A percentile compares a stretch with the other conserved stretches of the same genome.
These are phyloP conservation scores for Pangasius djambal DNA, from an alignment of 2,797 vertebrate genomes.

Conservation along the genomic window DNA sequence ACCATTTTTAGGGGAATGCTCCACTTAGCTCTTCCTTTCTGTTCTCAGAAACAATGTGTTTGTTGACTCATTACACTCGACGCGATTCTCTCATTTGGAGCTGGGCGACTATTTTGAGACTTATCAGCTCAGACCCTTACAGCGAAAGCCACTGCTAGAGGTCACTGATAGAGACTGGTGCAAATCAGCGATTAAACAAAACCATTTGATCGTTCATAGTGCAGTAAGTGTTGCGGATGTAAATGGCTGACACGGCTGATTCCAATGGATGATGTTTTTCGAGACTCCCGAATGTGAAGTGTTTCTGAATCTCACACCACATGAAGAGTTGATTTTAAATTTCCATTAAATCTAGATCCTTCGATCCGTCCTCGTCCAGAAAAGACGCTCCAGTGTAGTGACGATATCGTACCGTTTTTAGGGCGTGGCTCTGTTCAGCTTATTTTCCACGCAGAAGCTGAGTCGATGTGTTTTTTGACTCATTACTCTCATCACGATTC, in stretches of 20 bases:
- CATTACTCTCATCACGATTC: constrained; percentile 42
- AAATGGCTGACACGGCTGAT: not conserved
- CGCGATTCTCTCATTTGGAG: constrained; percentile 64
- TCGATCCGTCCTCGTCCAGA: not conserved
- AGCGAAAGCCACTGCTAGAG: constrained; percentile 67
- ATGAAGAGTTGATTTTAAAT: not conserved
- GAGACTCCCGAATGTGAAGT: not conserved
- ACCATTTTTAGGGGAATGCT: not conserved
- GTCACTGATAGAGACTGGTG: constrained; percentile 33
- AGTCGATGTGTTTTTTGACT: constrained; percentile 58
- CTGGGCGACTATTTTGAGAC: constrained; percentile 70
- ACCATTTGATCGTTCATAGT: not conserved
- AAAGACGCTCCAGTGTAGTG: not conserved
- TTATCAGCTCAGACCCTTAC: constrained; percentile 71
- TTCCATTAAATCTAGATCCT: not conserved
- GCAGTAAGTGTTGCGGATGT: not conserved
- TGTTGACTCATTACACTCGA: constrained; percentile 65
- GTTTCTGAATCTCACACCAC: not conserved
- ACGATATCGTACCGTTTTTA: not conserved
- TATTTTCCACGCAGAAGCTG: not conserved
- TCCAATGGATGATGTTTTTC: not conserved
- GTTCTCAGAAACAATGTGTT: constrained; percentile 38
- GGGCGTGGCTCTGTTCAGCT: not conserved
- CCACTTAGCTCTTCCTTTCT: not conserved
- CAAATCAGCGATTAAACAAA: not conserved